Base-by-base conservation (phyloP, 2,888 invertebrate species). In the Euzetes globulus region DNA sequence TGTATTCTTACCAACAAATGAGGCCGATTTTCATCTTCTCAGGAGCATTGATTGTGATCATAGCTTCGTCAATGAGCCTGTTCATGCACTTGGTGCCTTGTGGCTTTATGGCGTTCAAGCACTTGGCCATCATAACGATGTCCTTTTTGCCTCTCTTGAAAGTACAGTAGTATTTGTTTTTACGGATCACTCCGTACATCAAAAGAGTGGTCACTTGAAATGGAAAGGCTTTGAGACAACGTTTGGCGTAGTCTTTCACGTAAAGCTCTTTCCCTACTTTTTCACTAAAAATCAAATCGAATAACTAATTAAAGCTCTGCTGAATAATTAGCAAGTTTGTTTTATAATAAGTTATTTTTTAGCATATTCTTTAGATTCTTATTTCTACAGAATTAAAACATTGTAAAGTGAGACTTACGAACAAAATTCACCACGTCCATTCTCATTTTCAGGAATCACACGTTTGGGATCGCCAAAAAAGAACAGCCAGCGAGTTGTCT, bases 131-230 rank as follows among this genome's bases (percentile, higher is more conserved):
- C n/a, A 41, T 37, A n/a, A 74, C 37, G 5, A 74, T 74, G 13
- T 74, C 74, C n/a, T 52, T 58, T 29, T 60, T 37, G n/a, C 71
- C 71, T 45, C 55, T 71, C 13, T 52, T 71, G 50, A 55, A 71
- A 33, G 47, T 74, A 50, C 74, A 74, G 41, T 71, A 74, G 33
- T 74, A 71, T 60, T 71, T 52, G 37, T 74, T 74, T 52, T 71
- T 58, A 11, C 74, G 71, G 19, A 65, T 65, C 15, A 74, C 63
- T 3, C 74, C 74, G 22, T 71, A 74, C 74, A 74, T 74, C 4
- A 74, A 22, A 55, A 74, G 55, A 19, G 71, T 65, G 0, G 74
- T 74, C 45, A 74, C 74, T 72, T 74, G 74, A 71, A 29, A 55
- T 19, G 74, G 74, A 25, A 74, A 74, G n/a, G 71, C 58, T 25